Percentiles rank a stretch among this genome's conserved stretches.
Evolutionary conservation across 2,797 vertebrate genomes (phyloP).

Genomic region (Pteronotus mesoamericanus): DNA sequence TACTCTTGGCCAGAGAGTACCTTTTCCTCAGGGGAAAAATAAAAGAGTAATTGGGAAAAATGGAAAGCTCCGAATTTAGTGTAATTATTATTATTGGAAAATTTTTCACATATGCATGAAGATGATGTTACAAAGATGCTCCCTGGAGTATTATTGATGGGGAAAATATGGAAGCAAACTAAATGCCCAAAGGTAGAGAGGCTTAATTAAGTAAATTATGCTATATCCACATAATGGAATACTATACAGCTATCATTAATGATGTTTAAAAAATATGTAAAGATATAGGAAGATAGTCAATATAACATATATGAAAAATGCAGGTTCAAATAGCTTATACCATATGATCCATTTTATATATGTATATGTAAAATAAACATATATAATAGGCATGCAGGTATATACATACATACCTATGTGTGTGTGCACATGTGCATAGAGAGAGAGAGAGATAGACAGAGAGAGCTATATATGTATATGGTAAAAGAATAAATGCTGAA

Average conservation of each 20-base stretch:
- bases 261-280: not conserved
- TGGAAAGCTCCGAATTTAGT: not conserved
- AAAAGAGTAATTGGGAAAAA: not conserved
- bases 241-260: not conserved
- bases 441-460: too few species aligned
- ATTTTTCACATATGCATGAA: not conserved
- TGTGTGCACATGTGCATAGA: too few species aligned
- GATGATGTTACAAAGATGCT: not conserved
- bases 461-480: not conserved
- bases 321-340: not conserved
- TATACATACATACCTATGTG: not conserved
- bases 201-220: not conserved
- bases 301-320: not conserved
- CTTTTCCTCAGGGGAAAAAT: not conserved
- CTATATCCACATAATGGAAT: not conserved
- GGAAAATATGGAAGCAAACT: not conserved
- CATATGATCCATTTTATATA: not conserved
- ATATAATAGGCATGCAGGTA: not conserved
- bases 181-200: not conserved
- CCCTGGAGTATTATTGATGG: not conserved
- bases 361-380: not conserved
- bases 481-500: not conserved
- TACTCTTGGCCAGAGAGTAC: not conserved
- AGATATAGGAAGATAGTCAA: not conserved
- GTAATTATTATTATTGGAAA: not conserved